Evolutionary conservation across 2,113 vertebrate genomes (phyloP).

Genomic region (Pheucticus melanocephalus): DNA sequence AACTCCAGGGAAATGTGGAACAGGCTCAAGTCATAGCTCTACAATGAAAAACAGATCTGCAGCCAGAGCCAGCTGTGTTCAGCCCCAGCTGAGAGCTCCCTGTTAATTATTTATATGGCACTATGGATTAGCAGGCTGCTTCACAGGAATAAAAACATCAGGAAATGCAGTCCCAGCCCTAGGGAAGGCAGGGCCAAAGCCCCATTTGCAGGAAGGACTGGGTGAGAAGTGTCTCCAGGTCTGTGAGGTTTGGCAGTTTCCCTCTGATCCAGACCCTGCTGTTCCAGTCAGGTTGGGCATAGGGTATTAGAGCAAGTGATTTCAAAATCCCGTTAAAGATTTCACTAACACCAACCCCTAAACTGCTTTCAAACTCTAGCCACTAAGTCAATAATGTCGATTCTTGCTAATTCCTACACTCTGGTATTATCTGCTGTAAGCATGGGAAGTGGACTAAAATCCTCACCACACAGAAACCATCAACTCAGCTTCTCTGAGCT

Average conservation of each 20-base stretch:
- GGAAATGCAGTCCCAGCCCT: not conserved
- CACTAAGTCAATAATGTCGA: not conserved
- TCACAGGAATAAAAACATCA: not conserved
- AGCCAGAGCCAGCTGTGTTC: not conserved
- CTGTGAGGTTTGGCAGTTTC: not conserved
- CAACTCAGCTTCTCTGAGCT: not conserved
- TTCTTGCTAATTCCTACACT: not conserved
- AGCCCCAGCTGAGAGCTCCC: not conserved
- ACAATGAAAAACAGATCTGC: not conserved
- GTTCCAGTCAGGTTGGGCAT: not conserved
- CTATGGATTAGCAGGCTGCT: not conserved
- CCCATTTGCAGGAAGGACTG: rapidly evolving
- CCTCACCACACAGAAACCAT: not conserved
- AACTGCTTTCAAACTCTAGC: not conserved
- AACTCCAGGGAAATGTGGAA: not conserved
- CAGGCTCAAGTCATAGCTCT: constrained; percentile 6
- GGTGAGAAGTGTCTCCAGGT: rapidly evolving
- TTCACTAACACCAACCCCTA: not conserved
- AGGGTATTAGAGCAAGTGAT: rapidly evolving
- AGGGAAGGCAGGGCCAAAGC: not conserved
- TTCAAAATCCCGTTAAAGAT: not conserved
- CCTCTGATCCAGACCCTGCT: not conserved
- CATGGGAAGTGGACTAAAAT: not conserved
- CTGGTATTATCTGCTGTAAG: not conserved
- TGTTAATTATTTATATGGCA: not conserved